Conservation (phyloP, 2,888 invertebrate genomes). For the Diplolepis rosae region DNA sequence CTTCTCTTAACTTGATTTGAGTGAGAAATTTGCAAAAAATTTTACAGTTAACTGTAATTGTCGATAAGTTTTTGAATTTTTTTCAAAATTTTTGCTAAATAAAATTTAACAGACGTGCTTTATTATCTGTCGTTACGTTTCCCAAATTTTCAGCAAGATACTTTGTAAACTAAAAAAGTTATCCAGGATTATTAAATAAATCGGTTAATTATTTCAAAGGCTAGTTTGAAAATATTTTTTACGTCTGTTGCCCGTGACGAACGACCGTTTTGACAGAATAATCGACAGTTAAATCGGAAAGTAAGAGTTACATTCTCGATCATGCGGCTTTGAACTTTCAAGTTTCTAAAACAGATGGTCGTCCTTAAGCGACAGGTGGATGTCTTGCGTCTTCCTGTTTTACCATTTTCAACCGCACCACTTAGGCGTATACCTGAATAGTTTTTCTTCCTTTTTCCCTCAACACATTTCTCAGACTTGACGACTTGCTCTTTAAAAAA, state of each 20-base stretch:
- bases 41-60: too few species aligned
- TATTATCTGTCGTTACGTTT: too few species aligned
- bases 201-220: not conserved
- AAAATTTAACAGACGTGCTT: too few species aligned
- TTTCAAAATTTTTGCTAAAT: too few species aligned
- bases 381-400: slow-evolving; percentile 13
- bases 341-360: slow-evolving; percentile 31
- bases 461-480: not conserved
- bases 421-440: slow-evolving; percentile 5
- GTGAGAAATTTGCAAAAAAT: too few species aligned
- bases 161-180: too few species aligned
- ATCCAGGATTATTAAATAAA: not conserved
- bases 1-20: too few species aligned
- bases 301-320: slow-evolving; percentile 17
- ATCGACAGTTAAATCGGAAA: not conserved
- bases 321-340: slow-evolving; percentile 6
- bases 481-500: not conserved
- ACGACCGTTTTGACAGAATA: not conserved
- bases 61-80: too few species aligned
- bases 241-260: not conserved
- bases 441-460: slow-evolving; percentile 2
- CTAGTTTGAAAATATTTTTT: not conserved
- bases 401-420: slow-evolving; percentile 12
- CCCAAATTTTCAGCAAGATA: too few species aligned
- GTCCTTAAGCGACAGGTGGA: slow-evolving; percentile 23